phyloP scores from a whole-genome alignment of 2,113 vertebrate species.

The Hirundichthys speculiger region DNA sequence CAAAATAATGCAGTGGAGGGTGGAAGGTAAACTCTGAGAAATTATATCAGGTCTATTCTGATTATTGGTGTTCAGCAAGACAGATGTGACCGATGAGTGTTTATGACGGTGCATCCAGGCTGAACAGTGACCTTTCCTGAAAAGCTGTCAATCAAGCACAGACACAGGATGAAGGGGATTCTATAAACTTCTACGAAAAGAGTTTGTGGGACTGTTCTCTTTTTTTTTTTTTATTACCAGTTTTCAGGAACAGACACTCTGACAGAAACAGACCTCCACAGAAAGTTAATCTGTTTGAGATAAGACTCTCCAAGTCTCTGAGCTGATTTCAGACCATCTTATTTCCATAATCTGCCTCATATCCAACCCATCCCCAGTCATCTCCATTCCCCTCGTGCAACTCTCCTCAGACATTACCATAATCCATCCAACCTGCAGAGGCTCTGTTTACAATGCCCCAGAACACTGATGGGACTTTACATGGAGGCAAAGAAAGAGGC shows the following conservation, averaged over 20 bases:
- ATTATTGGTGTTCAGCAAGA: constrained; percentile 19
- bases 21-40: constrained; percentile 11
- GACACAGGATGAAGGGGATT: neutral
- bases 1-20: constrained; percentile 1
- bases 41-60: constrained; percentile 3
- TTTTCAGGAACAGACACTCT: constrained; percentile 14
- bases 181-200: neutral
- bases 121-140: constrained; percentile 17
- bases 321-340: constrained; percentile 25
- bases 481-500: neutral
- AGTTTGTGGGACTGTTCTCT: too few relatives aligned
- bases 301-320: constrained; percentile 48
- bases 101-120: neutral
- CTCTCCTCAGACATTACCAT: constrained; percentile 59
- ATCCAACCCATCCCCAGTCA: constrained; percentile 45
- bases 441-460: constrained; percentile 47
- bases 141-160: constrained; percentile 40
- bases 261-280: constrained; percentile 5
- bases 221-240: neutral
- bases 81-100: neutral
- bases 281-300: constrained; percentile 46
- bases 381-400: constrained; percentile 62
- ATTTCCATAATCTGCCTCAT: constrained; percentile 72
- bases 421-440: constrained; percentile 50
- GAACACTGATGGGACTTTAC: constrained; percentile 22